These are phyloP conservation scores for Goniozus legneri DNA, from an alignment of 1,140 invertebrate genomes.

Conservation along the genomic window DNA sequence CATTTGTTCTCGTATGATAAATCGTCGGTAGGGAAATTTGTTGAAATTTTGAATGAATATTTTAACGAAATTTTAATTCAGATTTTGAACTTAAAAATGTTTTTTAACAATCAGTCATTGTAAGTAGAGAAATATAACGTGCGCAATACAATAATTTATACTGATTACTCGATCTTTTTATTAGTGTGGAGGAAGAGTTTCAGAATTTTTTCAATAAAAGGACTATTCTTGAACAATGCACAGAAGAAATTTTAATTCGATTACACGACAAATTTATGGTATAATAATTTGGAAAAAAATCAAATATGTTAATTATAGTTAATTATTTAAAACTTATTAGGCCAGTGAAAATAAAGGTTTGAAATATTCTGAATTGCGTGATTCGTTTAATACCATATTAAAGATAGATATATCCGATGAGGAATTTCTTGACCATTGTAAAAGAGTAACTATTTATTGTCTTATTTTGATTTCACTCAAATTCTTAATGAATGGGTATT, in stretches of 20 bases:
- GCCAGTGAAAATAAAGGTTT: conserved; percentile 17
- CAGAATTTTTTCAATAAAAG: conserved; percentile 26
- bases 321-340: too few relatives aligned
- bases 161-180: too few relatives aligned
- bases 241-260: conserved; percentile 24
- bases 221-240: conserved; percentile 31
- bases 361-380: conserved; percentile 21
- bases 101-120: too few relatives aligned
- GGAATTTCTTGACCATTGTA: conserved; percentile 29
- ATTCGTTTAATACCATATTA: conserved; percentile 27
- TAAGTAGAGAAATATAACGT: too few relatives aligned
- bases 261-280: conserved; percentile 32
- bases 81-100: too few relatives aligned
- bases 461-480: neutral
- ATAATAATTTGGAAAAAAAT: conserved; percentile 3
- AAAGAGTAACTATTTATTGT: conserved; percentile 20
- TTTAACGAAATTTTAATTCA: too few relatives aligned
- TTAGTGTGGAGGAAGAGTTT: conserved; percentile 26
- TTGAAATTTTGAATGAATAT: too few relatives aligned
- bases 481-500: conserved; percentile 1
- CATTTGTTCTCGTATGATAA: too few relatives aligned
- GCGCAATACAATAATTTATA: too few relatives aligned
- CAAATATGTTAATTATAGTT: neutral
- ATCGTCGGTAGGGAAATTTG: too few relatives aligned
- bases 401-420: conserved; percentile 21